Evolutionary conservation across 2,888 invertebrate species (phyloP).

Genomic region (Ochlodes sylvanus): DNA sequence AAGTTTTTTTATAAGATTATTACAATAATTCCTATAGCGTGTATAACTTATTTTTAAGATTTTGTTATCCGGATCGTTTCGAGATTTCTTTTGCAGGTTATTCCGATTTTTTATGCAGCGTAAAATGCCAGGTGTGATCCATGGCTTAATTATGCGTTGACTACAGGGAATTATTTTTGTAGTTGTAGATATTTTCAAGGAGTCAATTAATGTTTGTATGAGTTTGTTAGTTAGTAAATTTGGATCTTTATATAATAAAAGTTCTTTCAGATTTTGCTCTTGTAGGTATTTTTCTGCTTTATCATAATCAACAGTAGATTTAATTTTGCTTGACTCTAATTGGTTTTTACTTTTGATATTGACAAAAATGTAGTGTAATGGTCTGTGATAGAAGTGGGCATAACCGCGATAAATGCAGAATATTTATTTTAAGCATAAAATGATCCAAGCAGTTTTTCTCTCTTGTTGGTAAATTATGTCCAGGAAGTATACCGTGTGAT

Average conservation of each 20-base stretch:
- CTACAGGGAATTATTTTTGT: too few species aligned
- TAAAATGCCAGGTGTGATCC: too few species aligned
- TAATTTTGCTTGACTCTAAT: neutral
- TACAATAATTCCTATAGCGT: constrained; percentile 38
- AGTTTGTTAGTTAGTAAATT: too few species aligned
- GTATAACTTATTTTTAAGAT: constrained; percentile 22
- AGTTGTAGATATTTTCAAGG: too few species aligned
- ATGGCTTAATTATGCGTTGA: too few species aligned
- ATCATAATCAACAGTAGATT: constrained; percentile 5
- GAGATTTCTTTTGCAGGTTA: too few species aligned
- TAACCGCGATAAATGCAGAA: constrained; percentile 11
- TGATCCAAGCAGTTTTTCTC: constrained; percentile 18
- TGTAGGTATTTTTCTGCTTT: neutral
- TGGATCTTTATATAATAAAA: too few species aligned
- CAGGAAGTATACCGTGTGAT: constrained; percentile 6
- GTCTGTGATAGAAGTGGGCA: constrained; percentile 14
- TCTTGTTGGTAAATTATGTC: constrained; percentile 10
- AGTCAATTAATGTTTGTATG: too few species aligned
- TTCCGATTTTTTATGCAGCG: too few species aligned
- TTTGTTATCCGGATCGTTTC: too few species aligned
- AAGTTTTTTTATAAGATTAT: constrained; percentile 40
- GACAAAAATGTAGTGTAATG: constrained; percentile 17
- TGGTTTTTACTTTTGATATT: constrained; percentile 8
- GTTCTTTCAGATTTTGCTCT: too few species aligned
- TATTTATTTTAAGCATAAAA: constrained; percentile 16